phyloP scores from a whole-genome alignment of 2,113 vertebrate species.

The Alexandromys fortis region DNA sequence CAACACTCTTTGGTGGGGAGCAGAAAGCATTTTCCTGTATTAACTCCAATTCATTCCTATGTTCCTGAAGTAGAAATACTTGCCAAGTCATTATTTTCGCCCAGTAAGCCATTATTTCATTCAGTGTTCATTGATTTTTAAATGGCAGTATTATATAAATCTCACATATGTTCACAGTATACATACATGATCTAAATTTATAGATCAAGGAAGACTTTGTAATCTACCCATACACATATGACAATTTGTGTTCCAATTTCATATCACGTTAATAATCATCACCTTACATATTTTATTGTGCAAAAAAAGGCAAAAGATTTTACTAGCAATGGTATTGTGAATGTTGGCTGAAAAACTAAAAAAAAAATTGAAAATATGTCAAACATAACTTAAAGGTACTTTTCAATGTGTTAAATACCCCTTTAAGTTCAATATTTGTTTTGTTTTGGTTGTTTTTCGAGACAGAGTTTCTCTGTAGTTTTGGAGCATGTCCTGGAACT shows the following conservation, averaged over 20 bases:
- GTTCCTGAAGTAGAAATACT: slow-evolving; percentile 33
- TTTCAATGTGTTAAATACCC: not conserved
- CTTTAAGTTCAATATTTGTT: not conserved
- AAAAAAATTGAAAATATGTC: not conserved
- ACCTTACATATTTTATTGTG: not conserved
- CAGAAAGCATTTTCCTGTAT: not conserved
- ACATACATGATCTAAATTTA: not conserved
- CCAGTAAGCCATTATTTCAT: slow-evolving; percentile 20
- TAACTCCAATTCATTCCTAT: slow-evolving; percentile 22
- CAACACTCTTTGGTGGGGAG: not conserved
- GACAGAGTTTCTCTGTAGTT: too few species aligned
- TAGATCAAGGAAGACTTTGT: not conserved
- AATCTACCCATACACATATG: not conserved
- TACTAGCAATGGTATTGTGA: not conserved
- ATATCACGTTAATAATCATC: slow-evolving; percentile 6
- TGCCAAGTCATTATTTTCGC: slow-evolving; percentile 41
- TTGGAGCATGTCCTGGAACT: too few species aligned
- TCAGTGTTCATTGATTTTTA: not conserved
- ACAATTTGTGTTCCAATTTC: slow-evolving; percentile 29
- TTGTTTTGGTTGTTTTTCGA: too few species aligned
- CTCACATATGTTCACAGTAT: not conserved
- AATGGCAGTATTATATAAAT: not conserved
- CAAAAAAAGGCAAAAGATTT: slow-evolving; percentile 26
- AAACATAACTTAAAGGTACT: not conserved
- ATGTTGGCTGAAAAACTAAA: not conserved